Base-by-base conservation (phyloP, 1,140 invertebrate genomes). In the Magallana gigas region DNA sequence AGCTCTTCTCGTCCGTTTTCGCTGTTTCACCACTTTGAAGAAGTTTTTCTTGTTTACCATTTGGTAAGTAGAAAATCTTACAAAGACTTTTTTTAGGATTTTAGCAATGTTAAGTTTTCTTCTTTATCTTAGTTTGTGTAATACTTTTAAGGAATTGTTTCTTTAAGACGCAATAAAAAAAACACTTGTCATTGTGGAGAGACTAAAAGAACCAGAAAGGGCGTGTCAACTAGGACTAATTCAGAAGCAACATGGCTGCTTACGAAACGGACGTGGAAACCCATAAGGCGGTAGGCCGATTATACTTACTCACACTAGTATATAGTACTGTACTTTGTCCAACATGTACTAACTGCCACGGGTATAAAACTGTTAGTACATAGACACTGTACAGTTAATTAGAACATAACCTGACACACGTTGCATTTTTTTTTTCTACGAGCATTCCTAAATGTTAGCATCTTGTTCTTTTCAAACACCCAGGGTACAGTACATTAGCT, bases 181-280 rank as follows among this genome's bases (percentile, higher is more conserved):
- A 23, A 76, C 64, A 23, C 29, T 48, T 48, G 36, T 48, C 36
- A 48, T 48, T 48, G 36, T 48, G 36, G 36, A 48, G 36, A 48
- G 36, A 36, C 18, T 36, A 29, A 29, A 12, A 29, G 23, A 36
- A 36, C 12, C 36, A 48, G 23, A 76, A 76, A 76, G 68, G 68
- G 68, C 68, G 68, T 76, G 68, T 76, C 68, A 23, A 12, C 18
- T 23, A 18, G 23, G 68, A 76, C 60, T 16, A 62, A 62, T n/a
- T 29, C 68, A 48, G 68, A 76, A 29, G 36, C 23, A 76, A 29
- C 68, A 76, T 76, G 68, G 68, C 68, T 76, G 68, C 68, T 12
- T 76, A 76, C 68, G 68, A 76, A 8, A 76, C 68, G 8, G 68
- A 76, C 68, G 68, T 76, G 8, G 18, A 76, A 23, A 36, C 11